Evolutionary conservation across 2,113 vertebrate genomes (phyloP), one percentile per base, ranked within the genome.

Genomic region (Eurypyga helias): DNA sequence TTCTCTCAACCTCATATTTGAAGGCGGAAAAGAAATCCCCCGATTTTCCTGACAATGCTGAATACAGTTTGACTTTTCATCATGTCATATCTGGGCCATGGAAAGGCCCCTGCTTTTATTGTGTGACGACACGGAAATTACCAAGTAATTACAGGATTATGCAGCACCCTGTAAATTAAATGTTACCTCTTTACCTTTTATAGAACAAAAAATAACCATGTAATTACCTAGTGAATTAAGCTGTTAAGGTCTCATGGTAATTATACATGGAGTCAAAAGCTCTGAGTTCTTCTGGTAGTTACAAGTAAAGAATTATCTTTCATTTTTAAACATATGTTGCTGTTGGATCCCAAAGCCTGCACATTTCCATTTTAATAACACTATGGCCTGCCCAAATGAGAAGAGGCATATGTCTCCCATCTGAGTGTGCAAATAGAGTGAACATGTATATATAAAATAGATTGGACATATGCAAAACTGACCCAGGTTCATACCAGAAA

Each of bases 161-260:
- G 92, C 97, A 93, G 89, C 90, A 96, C 96, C 97, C 95, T 98
- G 69, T 89, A 98, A 98, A 98, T 98, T 97, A 98, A 98, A 98
- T 93, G 96, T 97, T 98, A 96, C 97, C 96, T 98, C 97, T 98
- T 97, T 98, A 97, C 98, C 96, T 98, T 97, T 97, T 96, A 96
- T 91, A 97, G 97, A 97, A 97, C 88, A 97, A 96, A 98, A 97
- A 97, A 97, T 94, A 97, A 96, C 96, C 84, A 48, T 98, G 97
- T 98, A 98, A 98, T 98, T 98, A 98, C 96, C 94, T 95, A 93
- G 96, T 97, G 96, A 98, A 98, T 98, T 97, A 97, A 97, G 97
- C 97, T 95, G 89, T 95, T 87, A 95, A 97, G 97, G 97, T 98
- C 98, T 97, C 82, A 16, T 60, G 83, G 96, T 97, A 98, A 98